Evolutionary conservation across 2,797 vertebrate species (phyloP), one percentile per base, ranked within the genome.

Genomic region (Muscicapa striata): DNA sequence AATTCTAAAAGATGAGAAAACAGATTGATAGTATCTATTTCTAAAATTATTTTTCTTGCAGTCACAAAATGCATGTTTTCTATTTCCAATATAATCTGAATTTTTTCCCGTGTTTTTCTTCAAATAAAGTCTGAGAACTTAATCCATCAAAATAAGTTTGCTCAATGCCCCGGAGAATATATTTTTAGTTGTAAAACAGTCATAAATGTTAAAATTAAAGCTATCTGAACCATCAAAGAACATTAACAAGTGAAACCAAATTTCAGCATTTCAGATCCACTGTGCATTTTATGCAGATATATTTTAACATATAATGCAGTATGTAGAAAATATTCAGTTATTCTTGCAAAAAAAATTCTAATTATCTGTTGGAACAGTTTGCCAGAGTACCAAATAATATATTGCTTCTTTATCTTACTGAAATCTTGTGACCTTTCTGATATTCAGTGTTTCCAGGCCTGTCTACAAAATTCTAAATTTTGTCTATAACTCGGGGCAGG

Each of bases 1-100:
- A 86, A 95, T 93, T 96, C 91, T 73, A 83, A 96, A 82, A 94
- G 38, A 58, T 84, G 54, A 93, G 59, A 77, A 96, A 95, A 93
- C 81, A 80, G 75, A 76, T 95, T 88, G 57, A 87, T 76, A 67
- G 29, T 94, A 82, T 70, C 83, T 87, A 12, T 78, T 91, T 91
- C 75, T 80, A 75, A 81, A 84, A 41, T 81, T 90, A 45, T 90
- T 95, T 96, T 95, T 96, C 87, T 94, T 93, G 43, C 70, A 90
- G 66, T 82, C 41, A 69, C 19, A 76, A 66, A 87, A 83, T 89
- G 14, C 27, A 29, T 46, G 24, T 52, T 78, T 76, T 67, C 45
- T 92, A 22, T 43, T 84, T 79, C 48, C 76, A 95, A 18, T 13
- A 41, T 82, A 57, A 79, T 80, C 32, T 32, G 13, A 61, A 11